Evolutionary conservation across 2,888 invertebrate genomes (phyloP).

Genomic region (Metellina segmentata): DNA sequence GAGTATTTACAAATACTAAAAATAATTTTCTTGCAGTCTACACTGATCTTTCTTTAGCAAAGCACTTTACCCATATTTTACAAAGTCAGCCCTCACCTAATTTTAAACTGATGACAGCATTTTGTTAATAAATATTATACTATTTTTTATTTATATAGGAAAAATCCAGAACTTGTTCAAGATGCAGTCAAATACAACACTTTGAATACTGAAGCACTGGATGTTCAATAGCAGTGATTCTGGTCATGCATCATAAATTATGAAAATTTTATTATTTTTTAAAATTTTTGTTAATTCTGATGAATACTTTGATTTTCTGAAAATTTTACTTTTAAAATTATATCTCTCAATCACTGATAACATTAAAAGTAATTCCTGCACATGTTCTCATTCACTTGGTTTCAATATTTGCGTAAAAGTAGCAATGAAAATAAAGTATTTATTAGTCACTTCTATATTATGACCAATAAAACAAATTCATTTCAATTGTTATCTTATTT

Average conservation of each 20-base stretch:
- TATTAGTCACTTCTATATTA: background rate
- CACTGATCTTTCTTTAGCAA: conserved; percentile 37
- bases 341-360: conserved; percentile 33
- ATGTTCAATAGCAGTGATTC: conserved; percentile 48
- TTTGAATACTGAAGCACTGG: conserved; percentile 60
- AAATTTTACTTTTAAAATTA: conserved; percentile 32
- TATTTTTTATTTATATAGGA: conserved; percentile 24
- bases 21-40: conserved; percentile 53
- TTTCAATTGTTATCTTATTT: background rate
- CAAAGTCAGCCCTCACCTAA: conserved; percentile 51
- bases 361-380: conserved; percentile 14
- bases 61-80: conserved; percentile 52
- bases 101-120: conserved; percentile 27
- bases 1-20: conserved; percentile 70
- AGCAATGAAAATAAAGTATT: background rate
- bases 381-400: background rate
- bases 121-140: conserved; percentile 24
- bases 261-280: conserved; percentile 1
- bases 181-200: conserved; percentile 43
- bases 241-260: conserved; percentile 22
- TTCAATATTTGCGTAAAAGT: background rate
- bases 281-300: conserved; percentile 27
- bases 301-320: conserved; percentile 21
- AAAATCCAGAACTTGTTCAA: conserved; percentile 22
- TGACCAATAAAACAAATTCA: background rate